Conservation (phyloP, 2,113 vertebrate genomes). For the Myxocyprinus asiaticus region DNA sequence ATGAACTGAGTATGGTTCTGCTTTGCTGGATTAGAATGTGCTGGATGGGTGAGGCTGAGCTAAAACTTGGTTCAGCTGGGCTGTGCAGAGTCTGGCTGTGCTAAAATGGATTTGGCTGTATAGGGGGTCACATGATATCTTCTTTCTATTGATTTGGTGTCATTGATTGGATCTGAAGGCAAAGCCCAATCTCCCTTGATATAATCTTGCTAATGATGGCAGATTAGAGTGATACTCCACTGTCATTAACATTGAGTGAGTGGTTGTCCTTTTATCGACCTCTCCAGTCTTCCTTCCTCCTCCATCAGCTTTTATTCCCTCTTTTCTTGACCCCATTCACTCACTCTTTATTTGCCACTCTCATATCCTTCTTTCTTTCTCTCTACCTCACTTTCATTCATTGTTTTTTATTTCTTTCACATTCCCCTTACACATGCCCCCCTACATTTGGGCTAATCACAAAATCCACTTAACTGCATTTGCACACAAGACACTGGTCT, state of each 20-base stretch:
- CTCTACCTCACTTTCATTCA: constrained; percentile 35
- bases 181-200: constrained; percentile 77
- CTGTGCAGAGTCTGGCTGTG: background rate
- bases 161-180: constrained; percentile 79
- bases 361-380: constrained; percentile 44
- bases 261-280: constrained; percentile 77
- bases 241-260: constrained; percentile 68
- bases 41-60: background rate
- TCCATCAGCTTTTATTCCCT: constrained; percentile 21
- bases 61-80: background rate
- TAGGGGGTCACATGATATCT: constrained; percentile 58
- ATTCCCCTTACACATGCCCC: constrained; percentile 11
- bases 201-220: constrained; percentile 82
- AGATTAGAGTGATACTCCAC: constrained; percentile 80
- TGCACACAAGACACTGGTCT: constrained; percentile 30
- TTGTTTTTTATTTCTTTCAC: constrained; percentile 12
- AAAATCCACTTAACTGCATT: constrained; percentile 32
- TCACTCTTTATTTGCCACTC: constrained; percentile 14
- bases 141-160: constrained; percentile 78
- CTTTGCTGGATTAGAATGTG: too few relatives aligned
- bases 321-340: constrained; percentile 41
- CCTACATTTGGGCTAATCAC: constrained; percentile 3
- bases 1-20: too few relatives aligned
- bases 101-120: constrained; percentile 22
- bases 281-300: constrained; percentile 51